Base-by-base conservation (phyloP, 2,888 invertebrate genomes). In the Drosophila dives region DNA sequence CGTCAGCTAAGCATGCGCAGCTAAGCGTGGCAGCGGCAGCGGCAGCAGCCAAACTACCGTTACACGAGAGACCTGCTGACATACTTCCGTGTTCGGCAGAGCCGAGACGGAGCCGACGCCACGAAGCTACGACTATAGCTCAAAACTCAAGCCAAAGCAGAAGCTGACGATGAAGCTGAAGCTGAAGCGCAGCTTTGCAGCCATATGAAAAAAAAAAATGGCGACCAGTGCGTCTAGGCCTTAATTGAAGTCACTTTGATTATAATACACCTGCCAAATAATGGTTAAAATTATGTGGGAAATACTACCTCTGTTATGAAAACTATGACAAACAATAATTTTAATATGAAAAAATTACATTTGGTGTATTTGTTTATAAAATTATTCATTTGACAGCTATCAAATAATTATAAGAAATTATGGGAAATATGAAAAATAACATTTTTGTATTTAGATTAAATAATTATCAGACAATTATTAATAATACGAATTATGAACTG, bases 11-110 rank as follows among this genome's bases (percentile, higher is more conserved):
- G 72, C 89, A 88, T 86, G 83, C 72, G 77, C 89, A 90, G 78
- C 83, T 90, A 79, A 90, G 88, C 89, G 81, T 90, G 85, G 72
- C 83, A 58, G 76, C 81, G 29, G 33, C 64, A 56, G 40, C 42
- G 55, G 62, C 72, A 67, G 61, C 80, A 80, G 82, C 71, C 72
- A 87, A 87, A 91, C 79, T 92, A 92, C 93, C 93, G 93, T 93
- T 93, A 93, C 85, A 86, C 88, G 85, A 91, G 91, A 93, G 92
- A 93, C 93, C 93, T 93, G 92, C 93, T 93, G 93, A 93, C 93
- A 93, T 90, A 93, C 93, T 93, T 93, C 93, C 93, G 93, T 86
- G 90, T 89, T 91, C 90, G 90, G 86, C 89, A 82, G 77, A 69
- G 81, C 77, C 81, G 72, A 76, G 69, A 68, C 73, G 65, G 73